Evolutionary conservation across 1,140 invertebrate species (phyloP).

Genomic region (Rhagoletis pomonella): DNA sequence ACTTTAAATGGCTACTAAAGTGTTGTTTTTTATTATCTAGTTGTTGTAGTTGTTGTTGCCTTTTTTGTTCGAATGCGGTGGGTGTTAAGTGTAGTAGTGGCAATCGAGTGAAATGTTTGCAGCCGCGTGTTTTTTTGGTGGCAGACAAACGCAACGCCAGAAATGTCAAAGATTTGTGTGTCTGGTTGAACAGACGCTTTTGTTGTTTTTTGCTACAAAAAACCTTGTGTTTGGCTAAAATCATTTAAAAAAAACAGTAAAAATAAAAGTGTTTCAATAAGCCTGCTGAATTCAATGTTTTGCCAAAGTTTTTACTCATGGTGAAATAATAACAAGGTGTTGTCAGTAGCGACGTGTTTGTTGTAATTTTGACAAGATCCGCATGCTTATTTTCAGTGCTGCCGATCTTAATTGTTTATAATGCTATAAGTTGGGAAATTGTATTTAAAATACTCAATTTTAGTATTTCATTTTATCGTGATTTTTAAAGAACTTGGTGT

Average conservation of each 20-base stretch:
- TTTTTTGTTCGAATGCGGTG: background rate
- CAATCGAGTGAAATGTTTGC: background rate
- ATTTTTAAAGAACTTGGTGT: too few species aligned
- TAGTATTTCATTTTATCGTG: too few species aligned
- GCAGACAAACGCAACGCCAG: background rate
- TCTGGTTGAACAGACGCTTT: background rate
- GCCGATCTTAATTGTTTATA: too few species aligned
- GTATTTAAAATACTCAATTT: too few species aligned
- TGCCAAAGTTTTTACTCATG: too few species aligned
- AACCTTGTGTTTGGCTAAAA: background rate
- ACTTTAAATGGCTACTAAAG: background rate
- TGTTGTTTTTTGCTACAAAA: background rate
- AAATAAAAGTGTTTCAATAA: conserved; percentile 30
- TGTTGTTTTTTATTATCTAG: background rate
- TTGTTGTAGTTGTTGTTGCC: background rate
- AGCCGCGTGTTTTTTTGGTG: background rate
- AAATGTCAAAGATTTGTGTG: background rate
- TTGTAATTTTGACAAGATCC: too few species aligned
- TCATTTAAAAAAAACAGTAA: background rate
- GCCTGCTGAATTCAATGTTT: background rate
- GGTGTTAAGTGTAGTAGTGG: background rate
- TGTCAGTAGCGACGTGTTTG: too few species aligned
- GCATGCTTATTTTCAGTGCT: too few species aligned
- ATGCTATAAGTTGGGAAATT: too few species aligned
- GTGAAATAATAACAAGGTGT: too few species aligned